Evolutionary conservation across 2,113 vertebrate species (phyloP).

Genomic region (Noctilio leporinus): DNA sequence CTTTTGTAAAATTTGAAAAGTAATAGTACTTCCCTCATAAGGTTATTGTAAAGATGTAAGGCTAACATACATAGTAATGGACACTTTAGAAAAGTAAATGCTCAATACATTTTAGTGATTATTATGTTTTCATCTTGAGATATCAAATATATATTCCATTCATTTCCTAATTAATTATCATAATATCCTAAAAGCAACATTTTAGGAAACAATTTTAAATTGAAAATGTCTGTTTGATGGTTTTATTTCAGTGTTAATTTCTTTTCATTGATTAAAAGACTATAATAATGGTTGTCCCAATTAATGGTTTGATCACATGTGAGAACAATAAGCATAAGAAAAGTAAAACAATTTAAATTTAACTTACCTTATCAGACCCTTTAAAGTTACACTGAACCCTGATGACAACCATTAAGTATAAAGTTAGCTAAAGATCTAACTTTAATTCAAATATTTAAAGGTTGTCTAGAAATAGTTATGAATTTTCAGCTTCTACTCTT

Average conservation of each 20-base stretch:
- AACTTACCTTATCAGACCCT: background rate
- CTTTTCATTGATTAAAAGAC: background rate
- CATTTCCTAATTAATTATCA: background rate
- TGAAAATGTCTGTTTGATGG: background rate
- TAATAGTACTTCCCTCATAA: background rate
- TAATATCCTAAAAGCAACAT: background rate
- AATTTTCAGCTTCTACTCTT: background rate
- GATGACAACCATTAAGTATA: background rate
- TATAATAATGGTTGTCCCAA: background rate
- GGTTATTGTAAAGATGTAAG: background rate
- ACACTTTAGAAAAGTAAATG: background rate
- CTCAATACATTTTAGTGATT: background rate
- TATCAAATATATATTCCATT: background rate
- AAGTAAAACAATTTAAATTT: background rate
- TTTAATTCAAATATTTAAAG: constrained; percentile 41
- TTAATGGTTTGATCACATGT: background rate
- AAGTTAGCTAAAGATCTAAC: background rate
- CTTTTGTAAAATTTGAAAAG: background rate
- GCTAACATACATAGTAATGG: background rate
- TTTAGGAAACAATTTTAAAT: constrained; percentile 24
- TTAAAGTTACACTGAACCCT: background rate
- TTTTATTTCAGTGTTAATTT: background rate
- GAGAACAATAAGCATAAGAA: background rate
- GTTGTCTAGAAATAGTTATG: background rate
- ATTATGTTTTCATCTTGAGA: constrained; percentile 6